phyloP scores from a whole-genome alignment of 2,888 invertebrate species.

The Mechanitis mazaeus region DNA sequence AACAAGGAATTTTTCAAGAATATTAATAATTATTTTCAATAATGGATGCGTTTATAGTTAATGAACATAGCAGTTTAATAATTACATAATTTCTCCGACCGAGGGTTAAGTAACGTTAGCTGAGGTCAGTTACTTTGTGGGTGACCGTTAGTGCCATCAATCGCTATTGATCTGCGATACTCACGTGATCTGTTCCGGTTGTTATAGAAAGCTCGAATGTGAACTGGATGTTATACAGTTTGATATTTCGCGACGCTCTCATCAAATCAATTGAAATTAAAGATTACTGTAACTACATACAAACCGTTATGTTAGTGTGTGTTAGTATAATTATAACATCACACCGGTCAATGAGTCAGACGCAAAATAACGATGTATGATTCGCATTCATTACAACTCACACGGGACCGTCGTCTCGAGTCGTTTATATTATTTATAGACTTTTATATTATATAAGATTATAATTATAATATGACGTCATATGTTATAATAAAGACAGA shows the following conservation, averaged over 20 bases:
- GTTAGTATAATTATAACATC: too few relatives aligned
- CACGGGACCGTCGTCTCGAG: too few relatives aligned
- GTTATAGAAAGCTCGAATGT: slow-evolving; percentile 28
- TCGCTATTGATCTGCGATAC: slow-evolving; percentile 20
- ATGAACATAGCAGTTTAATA: slow-evolving; percentile 18
- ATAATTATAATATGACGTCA: not conserved
- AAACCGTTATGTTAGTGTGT: slow-evolving; percentile 5
- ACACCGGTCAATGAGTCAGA: too few relatives aligned
- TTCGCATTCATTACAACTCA: too few relatives aligned
- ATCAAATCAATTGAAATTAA: not conserved
- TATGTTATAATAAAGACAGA: slow-evolving; percentile 7
- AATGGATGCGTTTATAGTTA: not conserved
- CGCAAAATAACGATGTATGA: too few relatives aligned
- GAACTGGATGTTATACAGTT: slow-evolving; percentile 22
- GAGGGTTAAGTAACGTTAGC: slow-evolving; percentile 29
- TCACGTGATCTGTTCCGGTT: slow-evolving; percentile 27
- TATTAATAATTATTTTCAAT: too few relatives aligned
- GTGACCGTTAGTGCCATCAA: slow-evolving; percentile 26
- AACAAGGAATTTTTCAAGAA: too few relatives aligned
- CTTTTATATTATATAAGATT: too few relatives aligned
- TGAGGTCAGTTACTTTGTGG: slow-evolving; percentile 29
- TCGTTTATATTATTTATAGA: not conserved
- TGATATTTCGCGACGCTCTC: slow-evolving; percentile 5
- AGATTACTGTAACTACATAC: not conserved
- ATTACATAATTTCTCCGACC: slow-evolving; percentile 27